Evolutionary conservation across 2,113 vertebrate genomes (phyloP), one percentile per base, ranked within the genome.

Genomic region (Poeciliopsis turrubarensis): DNA sequence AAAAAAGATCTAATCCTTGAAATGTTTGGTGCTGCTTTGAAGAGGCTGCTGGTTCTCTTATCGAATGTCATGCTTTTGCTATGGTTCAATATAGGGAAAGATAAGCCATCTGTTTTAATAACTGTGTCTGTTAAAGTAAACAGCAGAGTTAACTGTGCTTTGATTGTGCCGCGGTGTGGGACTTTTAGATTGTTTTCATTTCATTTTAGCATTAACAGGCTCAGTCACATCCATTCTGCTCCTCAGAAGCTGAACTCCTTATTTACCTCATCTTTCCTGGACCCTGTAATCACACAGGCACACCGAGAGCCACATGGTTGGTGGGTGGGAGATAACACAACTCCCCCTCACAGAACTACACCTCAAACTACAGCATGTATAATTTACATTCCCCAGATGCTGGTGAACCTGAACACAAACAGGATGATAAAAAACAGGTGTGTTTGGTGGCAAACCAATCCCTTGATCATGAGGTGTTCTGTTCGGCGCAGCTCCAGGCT

Each of bases 351-450:
- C 44, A 19, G 17, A 82, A 77, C 82, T 74, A 87, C 79, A 87
- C 75, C 81, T 73, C 79, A 81, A 87, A 84, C 80, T 65, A 90
- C 92, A 92, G 85, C 88, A 86, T 90, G 83, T 93, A 82, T 93
- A 93, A 94, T 95, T 95, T 93, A 91, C 92, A 94, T 95, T 94
- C 94, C 85, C 91, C 71, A 82, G 86, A 92, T 93, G 85, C 89
- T 92, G 84, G 86, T 91, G 84, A 89, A 93, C 90, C 87, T 91
- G 87, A 90, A 86, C 86, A 79, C 87, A 92, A 92, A 92, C 87
- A 90, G 87, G 66, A 73, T 82, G 74, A 92, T 92, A 30, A 30
- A 90, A 94, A 94, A 89, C 93, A 94, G 92, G 93, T 95, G 92
- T 93, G 92, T 86, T 80, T n/a, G 66, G 78, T 51, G 27, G 78